These are phyloP conservation scores for Alaudala cheleensis DNA, from an alignment of 2,113 vertebrate species.

Conservation along the genomic window DNA sequence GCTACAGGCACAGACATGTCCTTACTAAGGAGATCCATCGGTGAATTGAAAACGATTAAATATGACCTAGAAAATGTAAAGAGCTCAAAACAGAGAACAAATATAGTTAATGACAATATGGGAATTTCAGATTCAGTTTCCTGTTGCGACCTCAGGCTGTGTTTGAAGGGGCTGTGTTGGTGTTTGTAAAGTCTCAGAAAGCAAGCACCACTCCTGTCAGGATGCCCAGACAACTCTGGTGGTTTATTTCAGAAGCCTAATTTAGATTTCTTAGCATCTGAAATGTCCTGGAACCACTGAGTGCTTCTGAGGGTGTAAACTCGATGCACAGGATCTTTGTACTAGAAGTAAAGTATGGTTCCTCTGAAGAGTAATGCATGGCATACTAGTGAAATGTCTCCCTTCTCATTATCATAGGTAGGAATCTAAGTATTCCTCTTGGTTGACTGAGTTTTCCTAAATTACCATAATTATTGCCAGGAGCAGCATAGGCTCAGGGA, in stretches of 20 bases:
- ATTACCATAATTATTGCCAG: background rate
- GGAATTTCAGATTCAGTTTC: background rate
- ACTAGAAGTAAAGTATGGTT: rapidly evolving
- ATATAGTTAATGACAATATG: background rate
- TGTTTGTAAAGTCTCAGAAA: background rate
- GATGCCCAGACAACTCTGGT: background rate
- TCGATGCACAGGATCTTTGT: background rate
- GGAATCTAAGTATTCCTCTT: background rate
- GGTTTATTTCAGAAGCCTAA: background rate
- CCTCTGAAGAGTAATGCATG: background rate
- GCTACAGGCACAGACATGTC: background rate
- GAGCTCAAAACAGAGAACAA: background rate
- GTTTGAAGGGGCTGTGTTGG: background rate
- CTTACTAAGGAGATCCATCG: background rate
- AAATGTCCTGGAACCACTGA: background rate
- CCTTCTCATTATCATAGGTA: background rate
- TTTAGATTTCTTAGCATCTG: background rate
- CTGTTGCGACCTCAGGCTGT: background rate
- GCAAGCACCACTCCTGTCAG: background rate
- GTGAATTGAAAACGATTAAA: background rate
- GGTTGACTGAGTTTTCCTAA: background rate
- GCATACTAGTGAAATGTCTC: background rate
- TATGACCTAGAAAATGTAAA: background rate
- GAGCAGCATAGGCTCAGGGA: background rate
- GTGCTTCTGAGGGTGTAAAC: background rate